A percentile compares a stretch with the other conserved stretches of the same genome.
phyloP scores from a whole-genome alignment of 2,888 invertebrate species.

The Microchrysa polita region DNA sequence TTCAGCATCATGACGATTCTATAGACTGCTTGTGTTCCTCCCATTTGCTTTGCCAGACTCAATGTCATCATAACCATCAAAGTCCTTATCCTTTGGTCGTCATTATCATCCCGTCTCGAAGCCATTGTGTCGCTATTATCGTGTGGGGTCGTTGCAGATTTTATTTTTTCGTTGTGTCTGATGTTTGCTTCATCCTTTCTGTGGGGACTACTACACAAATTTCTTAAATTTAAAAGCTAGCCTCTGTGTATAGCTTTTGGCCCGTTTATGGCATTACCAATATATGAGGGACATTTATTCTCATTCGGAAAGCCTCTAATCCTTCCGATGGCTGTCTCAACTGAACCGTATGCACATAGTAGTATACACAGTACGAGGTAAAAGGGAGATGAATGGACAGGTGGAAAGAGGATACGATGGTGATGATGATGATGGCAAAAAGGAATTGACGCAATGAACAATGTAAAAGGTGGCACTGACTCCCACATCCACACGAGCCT shows the following conservation, averaged over 20 bases:
- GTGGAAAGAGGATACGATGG: background rate
- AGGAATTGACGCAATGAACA: background rate
- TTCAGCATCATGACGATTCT: background rate
- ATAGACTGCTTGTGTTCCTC: background rate
- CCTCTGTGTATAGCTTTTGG: constrained; percentile 33
- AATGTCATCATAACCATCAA: constrained; percentile 15
- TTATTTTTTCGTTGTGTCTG: background rate
- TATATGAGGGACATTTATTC: constrained; percentile 18
- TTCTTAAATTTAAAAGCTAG: constrained; percentile 39
- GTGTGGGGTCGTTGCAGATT: constrained; percentile 13
- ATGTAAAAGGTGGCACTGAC: background rate
- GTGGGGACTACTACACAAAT: constrained; percentile 18
- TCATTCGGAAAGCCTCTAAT: constrained; percentile 26
- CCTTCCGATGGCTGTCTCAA: constrained; percentile 32
- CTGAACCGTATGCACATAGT: constrained; percentile 28
- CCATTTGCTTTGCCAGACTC: background rate
- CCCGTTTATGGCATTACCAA: background rate
- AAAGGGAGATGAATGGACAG: background rate
- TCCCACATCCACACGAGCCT: background rate
- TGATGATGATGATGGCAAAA: background rate
- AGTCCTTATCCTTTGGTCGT: constrained; percentile 3
- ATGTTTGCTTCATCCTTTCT: too few species aligned
- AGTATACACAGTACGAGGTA: background rate
- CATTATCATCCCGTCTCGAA: constrained; percentile 17
- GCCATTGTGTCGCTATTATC: background rate